Base-by-base conservation (phyloP, 30 jellyfish, hydroid and myxozoan genomes). In the Aurelia aurita complex sp. Pacific region DNA sequence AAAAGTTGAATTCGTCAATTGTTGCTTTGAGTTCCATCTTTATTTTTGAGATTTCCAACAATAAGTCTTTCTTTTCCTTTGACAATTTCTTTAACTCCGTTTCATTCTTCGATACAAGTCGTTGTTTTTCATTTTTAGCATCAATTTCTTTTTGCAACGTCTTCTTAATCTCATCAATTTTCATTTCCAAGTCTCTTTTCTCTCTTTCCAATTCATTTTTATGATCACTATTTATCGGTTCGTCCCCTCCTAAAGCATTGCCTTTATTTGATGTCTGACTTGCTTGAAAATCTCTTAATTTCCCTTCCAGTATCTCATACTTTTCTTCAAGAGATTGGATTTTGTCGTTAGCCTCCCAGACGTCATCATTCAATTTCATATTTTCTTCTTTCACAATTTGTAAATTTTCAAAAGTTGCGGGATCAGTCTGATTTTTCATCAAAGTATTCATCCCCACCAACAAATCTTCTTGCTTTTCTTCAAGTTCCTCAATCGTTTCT, bases 1-100 rank as follows among this genome's bases (percentile, higher is more conserved):
- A 53, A 52, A 23, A 38, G 23, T 73, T 73, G 16, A 73, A 73
- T 54, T 73, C 83, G 8, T 73, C 29, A 23, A 73, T 73, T 50
- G 83, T 73, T 4, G 83, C 70, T 40, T 73, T 54, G 29, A 42
- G 71, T 40, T 73, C 83, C 53, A 32, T 14, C 15, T 19, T 38
- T 5, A 18, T 33, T 40, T 40, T 35, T 4, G 50, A 60, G 50
- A 70, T 14, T 16, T 70, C 80, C 29, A 16, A 1, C 40, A 19
- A 23, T 35, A 32, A n/a, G 1, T 73, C 71, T 46, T 73, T 35
- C 50, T 53, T 54, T 16, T 50, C 83, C 2, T 15, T 35, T n/a
- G 14, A 10, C 5, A 46, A 16, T 35, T 73, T 50, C 23, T 29
- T 51, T 53, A 73, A 3, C 35, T 73, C 71, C 15, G 15, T 17